Percentiles rank a stretch among this genome's conserved stretches.
These are phyloP conservation scores for Emydura subglobosa DNA, from an alignment of 2,113 vertebrate species.

Conservation along the genomic window DNA sequence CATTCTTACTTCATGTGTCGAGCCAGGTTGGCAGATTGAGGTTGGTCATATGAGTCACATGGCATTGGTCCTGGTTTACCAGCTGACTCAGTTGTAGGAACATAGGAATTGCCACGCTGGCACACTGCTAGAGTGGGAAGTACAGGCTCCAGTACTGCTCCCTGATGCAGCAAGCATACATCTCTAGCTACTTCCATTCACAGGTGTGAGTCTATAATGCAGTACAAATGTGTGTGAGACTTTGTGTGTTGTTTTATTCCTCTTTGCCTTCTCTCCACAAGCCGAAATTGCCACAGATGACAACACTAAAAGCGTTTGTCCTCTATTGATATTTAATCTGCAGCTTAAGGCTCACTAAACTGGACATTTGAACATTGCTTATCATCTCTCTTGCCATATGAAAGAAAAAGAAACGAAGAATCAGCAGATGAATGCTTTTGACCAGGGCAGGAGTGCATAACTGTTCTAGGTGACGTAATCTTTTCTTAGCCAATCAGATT, in stretches of 20 bases:
- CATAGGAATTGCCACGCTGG: not conserved
- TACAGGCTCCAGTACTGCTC: rapidly evolving
- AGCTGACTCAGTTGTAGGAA: not conserved
- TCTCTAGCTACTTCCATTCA: conserved; percentile 9
- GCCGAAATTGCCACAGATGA: conserved; percentile 43
- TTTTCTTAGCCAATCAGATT: conserved; percentile 19
- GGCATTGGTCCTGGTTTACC: not conserved
- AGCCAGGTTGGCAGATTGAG: not conserved
- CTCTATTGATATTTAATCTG: not conserved
- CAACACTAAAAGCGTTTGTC: not conserved
- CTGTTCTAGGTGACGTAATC: conserved; percentile 33
- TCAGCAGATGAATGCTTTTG: not conserved
- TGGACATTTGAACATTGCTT: not conserved
- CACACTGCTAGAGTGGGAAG: not conserved
- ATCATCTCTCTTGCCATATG: not conserved
- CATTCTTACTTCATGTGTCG: not conserved
- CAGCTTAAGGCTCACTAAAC: not conserved
- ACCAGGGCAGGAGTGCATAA: conserved; percentile 13
- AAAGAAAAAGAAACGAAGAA: not conserved
- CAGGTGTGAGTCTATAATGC: not conserved
- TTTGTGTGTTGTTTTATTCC: not conserved
- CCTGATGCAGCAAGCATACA: not conserved
- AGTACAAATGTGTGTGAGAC: not conserved
- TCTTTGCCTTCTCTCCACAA: conserved; percentile 1
- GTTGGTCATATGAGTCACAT: rapidly evolving